Evolutionary conservation across 2,888 invertebrate species (phyloP).

Genomic region (Drosophila nr. perissopoda): DNA sequence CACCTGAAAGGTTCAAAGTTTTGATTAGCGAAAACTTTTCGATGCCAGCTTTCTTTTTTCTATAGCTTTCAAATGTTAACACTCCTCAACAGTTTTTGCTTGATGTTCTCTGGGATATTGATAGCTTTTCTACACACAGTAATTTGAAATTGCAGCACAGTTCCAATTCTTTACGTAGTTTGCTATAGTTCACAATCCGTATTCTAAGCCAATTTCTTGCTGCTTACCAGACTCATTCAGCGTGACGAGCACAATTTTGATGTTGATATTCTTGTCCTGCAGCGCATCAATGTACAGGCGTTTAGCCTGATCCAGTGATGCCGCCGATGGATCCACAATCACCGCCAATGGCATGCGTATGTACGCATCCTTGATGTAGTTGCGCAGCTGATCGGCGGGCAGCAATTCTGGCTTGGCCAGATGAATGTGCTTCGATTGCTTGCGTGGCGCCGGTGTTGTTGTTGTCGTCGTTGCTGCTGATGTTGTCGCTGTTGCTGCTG

Average conservation of each 20-base stretch:
- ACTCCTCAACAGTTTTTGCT: background rate
- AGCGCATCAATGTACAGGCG: constrained; percentile 84
- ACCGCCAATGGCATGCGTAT: constrained; percentile 85
- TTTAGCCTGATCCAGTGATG: constrained; percentile 83
- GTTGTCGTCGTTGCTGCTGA: constrained; percentile 48
- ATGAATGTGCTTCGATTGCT: constrained; percentile 83
- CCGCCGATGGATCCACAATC: constrained; percentile 83
- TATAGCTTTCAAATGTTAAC: background rate
- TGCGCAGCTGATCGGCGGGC: constrained; percentile 84
- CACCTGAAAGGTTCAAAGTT: constrained; percentile 63
- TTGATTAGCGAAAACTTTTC: background rate
- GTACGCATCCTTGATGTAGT: constrained; percentile 85
- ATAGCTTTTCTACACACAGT: background rate
- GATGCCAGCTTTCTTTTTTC: background rate
- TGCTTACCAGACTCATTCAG: constrained; percentile 83
- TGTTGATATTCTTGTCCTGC: constrained; percentile 82
- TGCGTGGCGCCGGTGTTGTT: constrained; percentile 56
- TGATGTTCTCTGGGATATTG: background rate
- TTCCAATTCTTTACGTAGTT: background rate
- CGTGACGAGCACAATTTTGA: constrained; percentile 84
- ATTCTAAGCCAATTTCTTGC: background rate
- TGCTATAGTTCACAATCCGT: background rate
- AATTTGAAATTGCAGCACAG: no score
- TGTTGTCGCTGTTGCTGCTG: constrained; percentile 45
- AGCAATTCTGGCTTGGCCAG: constrained; percentile 76